Conservation (phyloP, 2,113 vertebrate species). For the Phylloscopus whistleri region DNA sequence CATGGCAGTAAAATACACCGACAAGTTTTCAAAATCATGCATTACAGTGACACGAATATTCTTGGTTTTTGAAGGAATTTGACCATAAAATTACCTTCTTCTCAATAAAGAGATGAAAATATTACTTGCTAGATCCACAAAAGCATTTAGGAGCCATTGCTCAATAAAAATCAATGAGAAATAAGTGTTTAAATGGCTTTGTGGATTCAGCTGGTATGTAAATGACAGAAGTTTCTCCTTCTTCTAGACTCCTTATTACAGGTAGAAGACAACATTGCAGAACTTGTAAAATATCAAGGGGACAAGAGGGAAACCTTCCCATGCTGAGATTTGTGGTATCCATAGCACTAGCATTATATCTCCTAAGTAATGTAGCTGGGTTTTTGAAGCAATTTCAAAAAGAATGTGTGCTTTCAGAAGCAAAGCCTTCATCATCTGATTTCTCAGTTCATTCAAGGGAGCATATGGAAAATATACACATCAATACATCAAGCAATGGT, state of each 20-base stretch:
- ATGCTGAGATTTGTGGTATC: not conserved
- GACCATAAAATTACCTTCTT: not conserved
- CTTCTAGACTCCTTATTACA: not conserved
- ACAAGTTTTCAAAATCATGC: conserved; percentile 4
- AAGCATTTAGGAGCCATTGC: not conserved
- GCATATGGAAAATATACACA: not conserved
- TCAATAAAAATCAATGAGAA: not conserved
- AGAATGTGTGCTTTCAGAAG: not conserved
- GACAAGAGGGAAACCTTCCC: not conserved
- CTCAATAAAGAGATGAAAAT: not conserved
- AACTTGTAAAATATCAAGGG: not conserved
- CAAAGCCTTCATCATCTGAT: not conserved
- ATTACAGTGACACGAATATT: not conserved
- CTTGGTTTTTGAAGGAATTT: conserved; percentile 14
- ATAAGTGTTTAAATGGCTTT: not conserved
- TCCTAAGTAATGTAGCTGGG: not conserved
- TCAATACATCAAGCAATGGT: not conserved
- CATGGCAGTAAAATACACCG: not conserved
- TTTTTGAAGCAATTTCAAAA: not conserved
- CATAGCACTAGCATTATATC: not conserved
- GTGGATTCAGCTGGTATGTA: not conserved
- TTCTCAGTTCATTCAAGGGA: not conserved
- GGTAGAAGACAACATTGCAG: not conserved
- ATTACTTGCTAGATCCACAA: not conserved
- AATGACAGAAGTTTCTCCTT: not conserved